These are phyloP conservation scores for Nestor notabilis DNA, from an alignment of 2,113 vertebrate species.

Conservation along the genomic window DNA sequence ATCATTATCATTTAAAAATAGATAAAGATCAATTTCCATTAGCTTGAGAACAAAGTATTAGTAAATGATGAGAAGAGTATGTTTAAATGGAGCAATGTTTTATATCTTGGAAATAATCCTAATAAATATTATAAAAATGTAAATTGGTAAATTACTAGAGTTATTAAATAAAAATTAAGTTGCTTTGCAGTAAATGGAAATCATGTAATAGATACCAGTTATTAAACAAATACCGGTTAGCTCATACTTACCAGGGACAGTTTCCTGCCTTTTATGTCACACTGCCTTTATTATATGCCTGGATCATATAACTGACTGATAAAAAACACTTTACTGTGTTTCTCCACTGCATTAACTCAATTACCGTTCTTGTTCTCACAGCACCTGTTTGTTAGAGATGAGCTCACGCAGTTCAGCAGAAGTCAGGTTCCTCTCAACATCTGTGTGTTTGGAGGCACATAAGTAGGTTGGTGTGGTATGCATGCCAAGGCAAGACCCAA, in stretches of 20 bases:
- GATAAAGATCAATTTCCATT: slow-evolving; percentile 70
- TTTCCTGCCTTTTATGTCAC: slow-evolving; percentile 54
- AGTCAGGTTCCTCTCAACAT: slow-evolving; percentile 54
- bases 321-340: slow-evolving; percentile 71
- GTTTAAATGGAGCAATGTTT: slow-evolving; percentile 55
- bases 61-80: slow-evolving; percentile 46
- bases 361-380: slow-evolving; percentile 60
- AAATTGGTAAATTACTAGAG: slow-evolving; percentile 57
- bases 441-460: slow-evolving; percentile 34
- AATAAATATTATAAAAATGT: slow-evolving; percentile 66
- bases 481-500: slow-evolving; percentile 30
- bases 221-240: slow-evolving; percentile 22
- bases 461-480: background rate
- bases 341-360: slow-evolving; percentile 74
- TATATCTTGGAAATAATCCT: slow-evolving; percentile 55
- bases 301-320: slow-evolving; percentile 61
- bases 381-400: slow-evolving; percentile 70
- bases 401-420: slow-evolving; percentile 45
- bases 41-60: slow-evolving; percentile 69
- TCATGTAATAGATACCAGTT: slow-evolving; percentile 23
- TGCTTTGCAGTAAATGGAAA: slow-evolving; percentile 29
- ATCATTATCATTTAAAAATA: slow-evolving; percentile 45
- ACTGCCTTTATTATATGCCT: slow-evolving; percentile 62
- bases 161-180: slow-evolving; percentile 66
- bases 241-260: slow-evolving; percentile 31